phyloP scores from a whole-genome alignment of 35 echinoderm and acorn worm species.

The Acanthaster planci region DNA sequence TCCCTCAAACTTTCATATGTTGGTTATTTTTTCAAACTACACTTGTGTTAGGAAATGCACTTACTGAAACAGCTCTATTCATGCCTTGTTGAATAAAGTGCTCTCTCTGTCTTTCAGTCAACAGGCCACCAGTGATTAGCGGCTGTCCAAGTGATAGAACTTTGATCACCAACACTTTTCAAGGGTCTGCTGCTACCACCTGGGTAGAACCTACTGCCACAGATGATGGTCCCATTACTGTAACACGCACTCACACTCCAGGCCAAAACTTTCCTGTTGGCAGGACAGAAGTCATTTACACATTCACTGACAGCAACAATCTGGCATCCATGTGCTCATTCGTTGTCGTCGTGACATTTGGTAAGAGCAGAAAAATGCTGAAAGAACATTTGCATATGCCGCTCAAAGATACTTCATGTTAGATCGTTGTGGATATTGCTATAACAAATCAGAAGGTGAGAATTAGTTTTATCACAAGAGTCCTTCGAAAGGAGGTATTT shows the following conservation, averaged over 20 bases:
- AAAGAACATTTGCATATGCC: no score
- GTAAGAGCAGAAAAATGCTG: background rate
- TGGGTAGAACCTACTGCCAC: slow-evolving; percentile 42
- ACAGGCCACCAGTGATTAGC: background rate
- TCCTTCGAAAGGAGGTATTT: no score
- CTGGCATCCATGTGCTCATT: slow-evolving; percentile 27
- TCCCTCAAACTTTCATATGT: no score
- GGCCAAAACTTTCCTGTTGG: slow-evolving; percentile 45
- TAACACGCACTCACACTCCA: slow-evolving; percentile 1
- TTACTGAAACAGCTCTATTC: no score
- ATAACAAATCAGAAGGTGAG: no score
- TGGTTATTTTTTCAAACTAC: no score
- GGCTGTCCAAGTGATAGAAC: background rate
- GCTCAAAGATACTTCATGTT: no score
- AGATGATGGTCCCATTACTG: slow-evolving; percentile 46
- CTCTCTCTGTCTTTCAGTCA: background rate
- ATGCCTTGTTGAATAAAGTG: no score
- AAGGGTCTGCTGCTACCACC: background rate
- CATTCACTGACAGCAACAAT: slow-evolving; percentile 32
- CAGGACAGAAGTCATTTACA: slow-evolving; percentile 38
- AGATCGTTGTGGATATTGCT: no score
- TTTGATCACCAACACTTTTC: background rate
- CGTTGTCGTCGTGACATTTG: background rate
- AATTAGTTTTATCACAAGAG: no score
- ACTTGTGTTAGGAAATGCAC: no score